Percentiles rank a stretch among this genome's conserved stretches.
phyloP scores from a whole-genome alignment of 1,140 invertebrate species.

The Dendroctonus ponderosae region DNA sequence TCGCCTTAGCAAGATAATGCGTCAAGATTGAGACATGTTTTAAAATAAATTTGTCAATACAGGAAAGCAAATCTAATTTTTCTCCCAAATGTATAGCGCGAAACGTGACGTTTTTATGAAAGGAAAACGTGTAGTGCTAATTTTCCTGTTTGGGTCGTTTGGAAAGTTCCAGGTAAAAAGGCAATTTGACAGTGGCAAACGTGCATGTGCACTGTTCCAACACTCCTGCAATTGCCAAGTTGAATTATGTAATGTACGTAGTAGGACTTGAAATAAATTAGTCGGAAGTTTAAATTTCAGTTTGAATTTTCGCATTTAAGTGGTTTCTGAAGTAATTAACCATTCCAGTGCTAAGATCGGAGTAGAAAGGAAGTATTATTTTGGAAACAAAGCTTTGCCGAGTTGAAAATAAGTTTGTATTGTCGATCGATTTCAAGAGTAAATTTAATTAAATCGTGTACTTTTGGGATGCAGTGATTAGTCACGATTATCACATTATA shows the following conservation, averaged over 20 bases:
- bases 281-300: too few relatives aligned
- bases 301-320: too few relatives aligned
- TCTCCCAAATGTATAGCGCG: constrained; percentile 16
- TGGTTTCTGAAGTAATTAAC: too few relatives aligned
- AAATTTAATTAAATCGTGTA: too few relatives aligned
- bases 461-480: too few relatives aligned
- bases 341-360: background rate
- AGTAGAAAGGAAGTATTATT: background rate
- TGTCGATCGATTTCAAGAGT: too few relatives aligned
- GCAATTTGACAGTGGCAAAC: constrained; percentile 11
- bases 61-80: constrained; percentile 20
- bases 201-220: constrained; percentile 3
- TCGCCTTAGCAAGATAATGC: background rate
- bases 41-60: constrained; percentile 31
- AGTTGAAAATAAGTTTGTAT: too few relatives aligned
- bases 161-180: constrained; percentile 7
- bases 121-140: constrained; percentile 14
- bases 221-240: background rate
- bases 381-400: background rate
- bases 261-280: too few relatives aligned
- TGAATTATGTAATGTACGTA: too few relatives aligned
- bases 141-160: constrained; percentile 13
- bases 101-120: constrained; percentile 29
- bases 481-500: too few relatives aligned
- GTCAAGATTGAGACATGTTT: constrained; percentile 18